These are phyloP conservation scores for Dioctria linearis DNA, from an alignment of 2,888 invertebrate species.

Conservation along the genomic window DNA sequence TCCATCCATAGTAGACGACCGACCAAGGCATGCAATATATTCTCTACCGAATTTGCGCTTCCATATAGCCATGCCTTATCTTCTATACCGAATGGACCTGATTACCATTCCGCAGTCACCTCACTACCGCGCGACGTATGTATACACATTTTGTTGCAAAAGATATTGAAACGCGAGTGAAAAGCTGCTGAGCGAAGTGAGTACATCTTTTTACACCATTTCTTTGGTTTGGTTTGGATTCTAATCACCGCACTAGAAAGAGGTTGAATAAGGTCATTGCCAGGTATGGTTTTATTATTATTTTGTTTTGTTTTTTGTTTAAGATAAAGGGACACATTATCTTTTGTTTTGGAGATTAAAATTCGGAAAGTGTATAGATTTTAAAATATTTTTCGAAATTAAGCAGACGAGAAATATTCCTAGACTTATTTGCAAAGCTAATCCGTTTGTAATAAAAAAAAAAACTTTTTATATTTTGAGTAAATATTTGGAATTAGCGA, in stretches of 20 bases:
- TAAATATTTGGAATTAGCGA: no score
- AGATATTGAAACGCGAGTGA: neutral
- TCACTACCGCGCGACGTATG: neutral
- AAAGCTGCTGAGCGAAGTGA: constrained; percentile 8
- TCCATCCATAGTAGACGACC: no score
- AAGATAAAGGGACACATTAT: no score
- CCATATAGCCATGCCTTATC: neutral
- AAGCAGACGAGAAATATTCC: no score
- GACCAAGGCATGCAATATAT: neutral
- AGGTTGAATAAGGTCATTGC: constrained; percentile 43
- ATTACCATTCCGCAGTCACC: constrained; percentile 7
- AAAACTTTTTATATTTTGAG: no score
- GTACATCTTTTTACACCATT: constrained; percentile 6
- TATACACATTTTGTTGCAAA: constrained; percentile 39
- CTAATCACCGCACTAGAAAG: constrained; percentile 38
- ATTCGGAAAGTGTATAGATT: no score
- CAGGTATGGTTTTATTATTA: neutral
- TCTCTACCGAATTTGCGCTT: neutral
- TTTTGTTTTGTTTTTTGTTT: no score
- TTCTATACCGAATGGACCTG: neutral
- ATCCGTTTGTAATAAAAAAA: no score
- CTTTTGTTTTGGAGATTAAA: no score
- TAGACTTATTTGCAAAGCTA: no score
- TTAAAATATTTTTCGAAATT: no score
- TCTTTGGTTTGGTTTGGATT: constrained; percentile 35